Conservation (phyloP, 2,888 invertebrate genomes). For the Podabrus alpinus region DNA sequence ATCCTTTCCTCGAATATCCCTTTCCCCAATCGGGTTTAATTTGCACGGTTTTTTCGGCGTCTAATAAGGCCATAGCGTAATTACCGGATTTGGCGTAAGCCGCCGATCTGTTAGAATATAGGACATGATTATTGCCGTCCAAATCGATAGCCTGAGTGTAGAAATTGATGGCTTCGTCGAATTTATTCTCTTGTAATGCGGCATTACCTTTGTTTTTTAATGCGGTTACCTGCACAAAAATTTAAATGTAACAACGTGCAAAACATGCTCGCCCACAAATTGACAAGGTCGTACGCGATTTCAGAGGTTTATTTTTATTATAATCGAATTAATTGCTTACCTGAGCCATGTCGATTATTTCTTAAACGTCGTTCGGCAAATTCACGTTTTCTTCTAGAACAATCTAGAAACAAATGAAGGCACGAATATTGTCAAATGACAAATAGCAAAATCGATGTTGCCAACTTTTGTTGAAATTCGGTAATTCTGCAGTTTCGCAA, state of each 20-base stretch:
- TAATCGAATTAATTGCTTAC: conserved; percentile 6
- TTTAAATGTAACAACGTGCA: neutral
- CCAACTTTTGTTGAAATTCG: neutral
- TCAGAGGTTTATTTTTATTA: neutral
- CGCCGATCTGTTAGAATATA: conserved; percentile 90
- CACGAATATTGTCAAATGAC: conserved; percentile 10
- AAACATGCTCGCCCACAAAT: neutral
- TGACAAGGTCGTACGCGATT: neutral
- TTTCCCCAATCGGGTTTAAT: conserved; percentile 87
- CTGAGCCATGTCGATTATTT: conserved; percentile 10
- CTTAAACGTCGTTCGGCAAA: neutral
- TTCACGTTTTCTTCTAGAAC: conserved; percentile 14
- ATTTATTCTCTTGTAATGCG: conserved; percentile 77
- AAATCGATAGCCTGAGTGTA: conserved; percentile 83
- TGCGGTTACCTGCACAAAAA: conserved; percentile 67
- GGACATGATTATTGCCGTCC: conserved; percentile 82
- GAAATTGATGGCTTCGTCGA: conserved; percentile 75
- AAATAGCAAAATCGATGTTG: neutral
- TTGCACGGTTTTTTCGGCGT: conserved; percentile 82
- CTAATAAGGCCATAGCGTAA: conserved; percentile 75
- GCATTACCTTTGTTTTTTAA: conserved; percentile 88
- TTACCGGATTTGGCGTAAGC: conserved; percentile 82
- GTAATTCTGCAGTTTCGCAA: too few species aligned
- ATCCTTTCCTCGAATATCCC: conserved; percentile 87
- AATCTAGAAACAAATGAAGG: conserved; percentile 12